These are phyloP conservation scores for Drosophila diplacantha DNA, from an alignment of 2,888 invertebrate species.

Conservation along the genomic window DNA sequence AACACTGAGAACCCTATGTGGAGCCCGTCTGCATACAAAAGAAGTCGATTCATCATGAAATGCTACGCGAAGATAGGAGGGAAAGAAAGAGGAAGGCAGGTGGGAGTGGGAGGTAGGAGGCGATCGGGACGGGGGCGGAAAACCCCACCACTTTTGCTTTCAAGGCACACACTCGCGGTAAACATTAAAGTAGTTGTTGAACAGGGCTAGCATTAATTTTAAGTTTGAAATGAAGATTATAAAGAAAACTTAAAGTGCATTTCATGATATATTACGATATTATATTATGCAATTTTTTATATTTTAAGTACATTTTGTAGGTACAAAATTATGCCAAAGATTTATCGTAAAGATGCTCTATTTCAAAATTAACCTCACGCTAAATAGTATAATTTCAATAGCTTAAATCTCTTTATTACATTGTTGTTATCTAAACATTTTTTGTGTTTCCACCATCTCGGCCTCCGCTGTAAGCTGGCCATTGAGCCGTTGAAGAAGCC, in stretches of 20 bases:
- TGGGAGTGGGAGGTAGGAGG: neutral
- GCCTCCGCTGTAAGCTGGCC: slow-evolving; percentile 4
- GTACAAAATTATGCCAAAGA: neutral
- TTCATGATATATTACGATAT: fast-evolving
- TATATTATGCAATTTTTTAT: no score
- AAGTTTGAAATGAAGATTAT: neutral
- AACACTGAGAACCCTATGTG: slow-evolving; percentile 42
- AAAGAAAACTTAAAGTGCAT: neutral
- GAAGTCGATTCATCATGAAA: slow-evolving; percentile 23
- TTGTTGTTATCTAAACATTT: neutral
- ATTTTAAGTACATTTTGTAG: neutral
- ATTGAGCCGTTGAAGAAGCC: slow-evolving; percentile 35
- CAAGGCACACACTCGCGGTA: slow-evolving; percentile 7
- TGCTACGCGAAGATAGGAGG: slow-evolving; percentile 6
- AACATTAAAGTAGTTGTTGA: slow-evolving; percentile 1
- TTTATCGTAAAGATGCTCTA: neutral
- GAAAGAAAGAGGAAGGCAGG: neutral
- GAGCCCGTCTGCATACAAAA: slow-evolving; percentile 49
- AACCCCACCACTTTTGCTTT: slow-evolving; percentile 46
- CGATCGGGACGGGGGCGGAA: slow-evolving; percentile 1
- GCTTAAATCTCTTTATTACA: neutral
- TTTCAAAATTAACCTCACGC: neutral
- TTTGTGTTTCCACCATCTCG: no score
- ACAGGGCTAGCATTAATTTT: neutral
- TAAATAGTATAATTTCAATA: neutral